phyloP scores from a whole-genome alignment of 2,113 vertebrate genomes.

The Sinocyclocheilus maitianheensis region DNA sequence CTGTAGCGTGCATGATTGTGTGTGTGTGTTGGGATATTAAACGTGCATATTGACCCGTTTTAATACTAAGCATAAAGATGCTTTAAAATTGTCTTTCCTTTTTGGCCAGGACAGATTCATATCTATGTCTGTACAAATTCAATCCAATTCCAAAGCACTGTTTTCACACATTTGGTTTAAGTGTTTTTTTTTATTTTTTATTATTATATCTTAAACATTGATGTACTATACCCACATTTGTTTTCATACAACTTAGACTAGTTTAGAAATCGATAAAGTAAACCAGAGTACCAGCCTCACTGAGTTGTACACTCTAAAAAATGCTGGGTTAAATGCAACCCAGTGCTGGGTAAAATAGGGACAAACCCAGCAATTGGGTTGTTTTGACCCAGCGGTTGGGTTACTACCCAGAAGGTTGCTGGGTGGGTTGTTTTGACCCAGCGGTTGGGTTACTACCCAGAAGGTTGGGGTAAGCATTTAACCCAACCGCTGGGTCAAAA shows the following conservation, averaged over 20 bases:
- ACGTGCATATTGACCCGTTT: slow-evolving; percentile 44
- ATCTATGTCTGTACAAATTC: neutral
- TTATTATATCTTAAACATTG: neutral
- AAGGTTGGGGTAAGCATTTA: too few species aligned
- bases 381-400: too few species aligned
- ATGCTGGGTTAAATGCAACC: too few species aligned
- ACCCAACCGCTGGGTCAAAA: too few species aligned
- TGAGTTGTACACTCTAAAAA: neutral
- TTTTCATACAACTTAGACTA: neutral
- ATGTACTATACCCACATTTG: neutral
- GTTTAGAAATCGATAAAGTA: neutral
- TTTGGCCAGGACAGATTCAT: neutral
- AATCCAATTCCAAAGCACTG: neutral
- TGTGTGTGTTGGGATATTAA: neutral
- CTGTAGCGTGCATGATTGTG: slow-evolving; percentile 37
- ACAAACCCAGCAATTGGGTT: too few species aligned
- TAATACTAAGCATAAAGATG: neutral
- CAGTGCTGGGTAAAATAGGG: too few species aligned
- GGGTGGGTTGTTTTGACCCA: too few species aligned
- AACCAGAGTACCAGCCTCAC: neutral
- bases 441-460: too few species aligned
- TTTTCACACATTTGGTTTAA: neutral
- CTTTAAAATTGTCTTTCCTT: neutral
- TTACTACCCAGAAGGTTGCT: too few species aligned
- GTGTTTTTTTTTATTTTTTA: neutral